Base-by-base conservation (phyloP, 2,888 invertebrate species). In the Acanthosoma haemorrhoidale region DNA sequence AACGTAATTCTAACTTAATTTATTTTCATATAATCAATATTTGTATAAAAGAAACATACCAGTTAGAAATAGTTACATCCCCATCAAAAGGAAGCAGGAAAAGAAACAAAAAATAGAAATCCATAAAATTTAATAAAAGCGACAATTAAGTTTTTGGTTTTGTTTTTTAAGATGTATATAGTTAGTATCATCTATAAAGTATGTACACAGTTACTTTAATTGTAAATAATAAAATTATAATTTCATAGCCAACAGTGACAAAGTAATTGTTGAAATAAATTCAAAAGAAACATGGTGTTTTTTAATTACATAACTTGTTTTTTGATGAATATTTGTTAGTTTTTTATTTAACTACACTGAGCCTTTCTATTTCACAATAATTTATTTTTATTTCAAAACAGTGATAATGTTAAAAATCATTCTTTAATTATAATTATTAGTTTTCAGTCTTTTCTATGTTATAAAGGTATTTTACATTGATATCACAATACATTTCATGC, bases 31-130 rank as follows among this genome's bases (percentile, higher is more conserved):
- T 25, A 13, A 25, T 51, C 29, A 8, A 1, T n/a, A n/a, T 51
- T 25, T 51, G 25, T 51, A 25, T 25, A n/a, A n/a, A n/a, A n/a
- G n/a, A 51, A 51, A 51, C 51, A 51, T 51, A 51, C 51, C 51
- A 51, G 51, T 25, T 51, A 25, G 21, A 51, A 21, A 51, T 16
- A 51, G 21, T 51, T 25, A 32, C 15, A 63, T 36, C 36, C 11
- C 25, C 15, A 34, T 36, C 36, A 29, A 39, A 15, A 38, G 38
- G 41, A 25, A 63, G 41, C 38, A 63, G 11, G 3, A 18, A 39
- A 25, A 63, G 41, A 63, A 51, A 51, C n/a, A 51, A 51, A 0
- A 29, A 25, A 38, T 38, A 39, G 25, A n/a, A n/a, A 38, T 39
- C 29, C 25, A 32, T 39, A 29, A 39, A 15, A 63, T 38, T 29